phyloP scores from a whole-genome alignment of 2,113 vertebrate genomes.

The Barnardius zonarius region DNA sequence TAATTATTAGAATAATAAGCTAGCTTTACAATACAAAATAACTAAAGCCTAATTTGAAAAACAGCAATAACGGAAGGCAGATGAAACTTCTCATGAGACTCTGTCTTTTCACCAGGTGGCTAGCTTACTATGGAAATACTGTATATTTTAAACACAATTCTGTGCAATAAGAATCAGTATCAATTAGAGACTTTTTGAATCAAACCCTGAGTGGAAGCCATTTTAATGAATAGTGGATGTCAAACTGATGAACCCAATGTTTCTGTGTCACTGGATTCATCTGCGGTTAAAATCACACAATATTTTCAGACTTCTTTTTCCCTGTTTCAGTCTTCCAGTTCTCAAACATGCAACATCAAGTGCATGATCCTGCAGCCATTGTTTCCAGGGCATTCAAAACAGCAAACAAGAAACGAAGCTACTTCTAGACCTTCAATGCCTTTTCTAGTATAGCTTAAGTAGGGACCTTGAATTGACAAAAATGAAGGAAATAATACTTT shows the following conservation, averaged over 20 bases:
- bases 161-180: slow-evolving; percentile 16
- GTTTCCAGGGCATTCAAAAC: slow-evolving; percentile 31
- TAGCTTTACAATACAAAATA: background rate
- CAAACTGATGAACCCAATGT: slow-evolving; percentile 20
- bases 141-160: background rate
- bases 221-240: slow-evolving; percentile 46
- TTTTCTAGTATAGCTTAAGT: slow-evolving; percentile 49
- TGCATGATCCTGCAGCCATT: background rate
- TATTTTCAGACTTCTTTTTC: slow-evolving; percentile 35
- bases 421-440: slow-evolving; percentile 20
- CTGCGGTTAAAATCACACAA: slow-evolving; percentile 17
- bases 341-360: background rate
- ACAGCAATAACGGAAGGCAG: rapidly evolving
- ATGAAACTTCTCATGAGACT: background rate
- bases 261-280: slow-evolving; percentile 36
- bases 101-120: background rate
- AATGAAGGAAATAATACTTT: slow-evolving; percentile 59
- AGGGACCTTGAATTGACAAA: slow-evolving; percentile 54
- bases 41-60: background rate
- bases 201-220: background rate
- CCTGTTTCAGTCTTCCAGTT: background rate
- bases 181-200: slow-evolving; percentile 11
- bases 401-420: slow-evolving; percentile 19
- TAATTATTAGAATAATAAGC: background rate
- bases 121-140: slow-evolving; percentile 13